Evolutionary conservation across 2,113 vertebrate species (phyloP).

Genomic region (Laticauda laticaudata): DNA sequence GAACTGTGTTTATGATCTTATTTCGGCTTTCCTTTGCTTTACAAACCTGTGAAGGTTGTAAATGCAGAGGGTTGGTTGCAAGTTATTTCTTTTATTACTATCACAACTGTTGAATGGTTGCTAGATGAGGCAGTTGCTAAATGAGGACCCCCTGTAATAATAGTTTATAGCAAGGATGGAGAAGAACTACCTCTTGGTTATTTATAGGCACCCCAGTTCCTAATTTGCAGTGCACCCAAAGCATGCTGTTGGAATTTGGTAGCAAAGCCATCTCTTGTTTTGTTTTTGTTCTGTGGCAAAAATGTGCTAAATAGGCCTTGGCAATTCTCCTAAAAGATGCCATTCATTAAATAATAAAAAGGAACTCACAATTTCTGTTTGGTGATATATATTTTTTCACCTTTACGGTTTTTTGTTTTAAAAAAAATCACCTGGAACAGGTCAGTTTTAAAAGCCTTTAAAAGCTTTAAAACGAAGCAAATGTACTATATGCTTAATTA

Average conservation of each 20-base stretch:
- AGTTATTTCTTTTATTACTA: neutral
- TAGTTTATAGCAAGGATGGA: neutral
- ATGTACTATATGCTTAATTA: conserved; percentile 2
- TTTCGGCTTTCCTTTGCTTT: neutral
- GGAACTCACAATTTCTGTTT: neutral
- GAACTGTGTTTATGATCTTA: neutral
- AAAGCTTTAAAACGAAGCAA: conserved; percentile 27
- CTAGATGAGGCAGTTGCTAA: neutral
- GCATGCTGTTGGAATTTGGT: neutral
- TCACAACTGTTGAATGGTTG: neutral
- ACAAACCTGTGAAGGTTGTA: neutral
- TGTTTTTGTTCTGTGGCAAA: neutral
- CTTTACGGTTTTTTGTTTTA: neutral
- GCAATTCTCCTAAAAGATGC: neutral
- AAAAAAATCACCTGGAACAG: conserved; percentile 1
- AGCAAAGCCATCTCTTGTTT: neutral
- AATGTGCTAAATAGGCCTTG: neutral
- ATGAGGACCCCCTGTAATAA: neutral
- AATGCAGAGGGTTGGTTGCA: neutral
- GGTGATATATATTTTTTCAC: neutral
- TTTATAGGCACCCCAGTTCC: neutral
- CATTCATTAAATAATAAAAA: neutral
- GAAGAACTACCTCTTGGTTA: neutral
- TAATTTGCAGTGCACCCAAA: neutral
- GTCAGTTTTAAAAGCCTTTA: conserved; percentile 1